phyloP scores from a whole-genome alignment of 2,797 vertebrate species.

The Taeniopygia guttata region DNA sequence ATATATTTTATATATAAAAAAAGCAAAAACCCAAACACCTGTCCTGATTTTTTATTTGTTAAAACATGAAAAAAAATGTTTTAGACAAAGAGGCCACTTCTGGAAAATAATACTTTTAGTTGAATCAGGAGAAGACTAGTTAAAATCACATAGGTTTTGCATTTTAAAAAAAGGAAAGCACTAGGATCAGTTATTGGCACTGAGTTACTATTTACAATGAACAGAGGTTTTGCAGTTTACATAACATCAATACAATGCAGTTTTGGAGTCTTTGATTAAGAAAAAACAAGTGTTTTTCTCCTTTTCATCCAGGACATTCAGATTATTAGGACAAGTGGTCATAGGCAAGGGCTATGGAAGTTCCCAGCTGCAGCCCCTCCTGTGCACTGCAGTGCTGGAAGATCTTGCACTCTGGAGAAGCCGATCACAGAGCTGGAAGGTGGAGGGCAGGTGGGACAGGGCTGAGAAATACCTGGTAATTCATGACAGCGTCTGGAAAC shows the following conservation, averaged over 20 bases:
- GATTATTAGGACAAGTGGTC: constrained; percentile 77
- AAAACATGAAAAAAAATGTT: constrained; percentile 82
- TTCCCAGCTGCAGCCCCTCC: constrained; percentile 72
- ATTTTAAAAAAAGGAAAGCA: constrained; percentile 82
- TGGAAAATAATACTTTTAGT: constrained; percentile 84
- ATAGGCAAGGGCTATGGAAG: constrained; percentile 69
- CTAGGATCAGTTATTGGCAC: constrained; percentile 82
- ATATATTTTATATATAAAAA: constrained; percentile 79
- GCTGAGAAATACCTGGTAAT: constrained; percentile 30
- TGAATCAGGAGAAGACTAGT: constrained; percentile 81
- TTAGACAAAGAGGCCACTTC: constrained; percentile 85
- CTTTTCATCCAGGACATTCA: constrained; percentile 78
- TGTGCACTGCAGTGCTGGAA: constrained; percentile 71
- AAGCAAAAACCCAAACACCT: constrained; percentile 75
- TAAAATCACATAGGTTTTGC: constrained; percentile 82
- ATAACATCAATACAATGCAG: constrained; percentile 81
- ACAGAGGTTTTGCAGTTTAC: constrained; percentile 83
- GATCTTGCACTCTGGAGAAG: constrained; percentile 66
- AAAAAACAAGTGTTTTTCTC: constrained; percentile 75
- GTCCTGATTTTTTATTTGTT: constrained; percentile 79
- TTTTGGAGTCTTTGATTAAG: constrained; percentile 79
- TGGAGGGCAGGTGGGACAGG: constrained; percentile 51
- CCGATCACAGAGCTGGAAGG: constrained; percentile 64
- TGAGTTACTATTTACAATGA: constrained; percentile 84
- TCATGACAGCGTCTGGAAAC: constrained; percentile 52